phyloP scores from a whole-genome alignment of 2,113 vertebrate species.

The Probosciger aterrimus region DNA sequence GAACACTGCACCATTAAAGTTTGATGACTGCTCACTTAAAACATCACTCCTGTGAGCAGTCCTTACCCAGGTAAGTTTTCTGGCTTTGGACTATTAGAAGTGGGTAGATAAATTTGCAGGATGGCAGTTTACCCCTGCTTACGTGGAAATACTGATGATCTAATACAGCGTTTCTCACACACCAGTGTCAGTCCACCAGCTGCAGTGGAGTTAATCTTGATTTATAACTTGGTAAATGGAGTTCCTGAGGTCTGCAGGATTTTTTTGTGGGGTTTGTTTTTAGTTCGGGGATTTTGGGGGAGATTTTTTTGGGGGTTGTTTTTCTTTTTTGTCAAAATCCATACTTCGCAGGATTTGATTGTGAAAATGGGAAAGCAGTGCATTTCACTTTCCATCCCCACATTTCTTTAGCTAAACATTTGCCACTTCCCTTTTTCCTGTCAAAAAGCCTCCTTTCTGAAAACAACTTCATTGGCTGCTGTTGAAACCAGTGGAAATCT shows the following conservation, averaged over 20 bases:
- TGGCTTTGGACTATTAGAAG: neutral
- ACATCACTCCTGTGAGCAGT: neutral
- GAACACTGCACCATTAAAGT: neutral
- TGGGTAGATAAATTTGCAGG: neutral
- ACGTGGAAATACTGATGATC: neutral
- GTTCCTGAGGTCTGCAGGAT: neutral
- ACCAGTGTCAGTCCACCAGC: neutral
- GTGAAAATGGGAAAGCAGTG: neutral
- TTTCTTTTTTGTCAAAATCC: neutral
- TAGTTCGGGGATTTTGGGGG: neutral
- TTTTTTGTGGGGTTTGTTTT: neutral
- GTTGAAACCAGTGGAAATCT: neutral
- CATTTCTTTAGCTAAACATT: neutral
- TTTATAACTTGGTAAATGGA: neutral
- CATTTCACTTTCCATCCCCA: neutral
- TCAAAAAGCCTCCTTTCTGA: neutral
- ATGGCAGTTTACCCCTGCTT: neutral
- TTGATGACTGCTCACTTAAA: neutral
- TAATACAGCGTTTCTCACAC: neutral
- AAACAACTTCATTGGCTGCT: neutral
- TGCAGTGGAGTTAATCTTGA: neutral
- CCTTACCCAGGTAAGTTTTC: too few relatives aligned
- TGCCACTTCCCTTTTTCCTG: neutral
- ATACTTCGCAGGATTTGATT: neutral
- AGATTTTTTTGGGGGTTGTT: neutral